A percentile compares a stretch with the other conserved stretches of the same genome.
phyloP scores from a whole-genome alignment of 2,797 vertebrate genomes.

The Liparis tanakae region DNA sequence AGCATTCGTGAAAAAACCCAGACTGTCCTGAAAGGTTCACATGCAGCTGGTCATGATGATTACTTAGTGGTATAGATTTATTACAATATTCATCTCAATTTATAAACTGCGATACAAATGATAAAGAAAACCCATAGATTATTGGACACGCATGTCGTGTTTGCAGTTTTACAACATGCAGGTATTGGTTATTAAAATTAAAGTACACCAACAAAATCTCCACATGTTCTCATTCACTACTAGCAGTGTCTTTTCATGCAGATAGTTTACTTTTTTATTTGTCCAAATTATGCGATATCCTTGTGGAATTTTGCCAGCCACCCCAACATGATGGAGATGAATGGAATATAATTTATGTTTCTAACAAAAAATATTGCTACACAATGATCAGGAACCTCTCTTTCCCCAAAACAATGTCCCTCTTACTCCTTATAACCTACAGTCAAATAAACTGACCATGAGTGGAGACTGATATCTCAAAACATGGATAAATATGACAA shows the following conservation, averaged over 20 bases:
- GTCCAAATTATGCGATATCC: neutral
- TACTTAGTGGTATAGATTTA: conserved; percentile 15
- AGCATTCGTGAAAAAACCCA: conserved; percentile 7
- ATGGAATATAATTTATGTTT: neutral
- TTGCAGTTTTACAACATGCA: neutral
- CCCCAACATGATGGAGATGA: neutral
- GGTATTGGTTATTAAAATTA: conserved; percentile 9
- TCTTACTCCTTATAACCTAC: neutral
- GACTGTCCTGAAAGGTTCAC: conserved; percentile 28
- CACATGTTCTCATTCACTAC: neutral
- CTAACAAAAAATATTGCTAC: neutral
- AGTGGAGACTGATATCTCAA: neutral
- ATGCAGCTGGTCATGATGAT: conserved; percentile 11
- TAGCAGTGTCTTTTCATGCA: neutral
- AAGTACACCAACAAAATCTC: neutral
- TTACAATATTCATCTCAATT: conserved; percentile 4
- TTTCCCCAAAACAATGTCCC: neutral
- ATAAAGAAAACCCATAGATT: neutral
- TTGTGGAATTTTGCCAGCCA: neutral
- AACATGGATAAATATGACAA: neutral
- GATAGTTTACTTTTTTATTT: neutral
- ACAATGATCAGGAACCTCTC: neutral
- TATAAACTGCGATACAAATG: neutral
- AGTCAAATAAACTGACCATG: neutral
- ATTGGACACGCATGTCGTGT: neutral